Evolutionary conservation across 2,113 vertebrate species (phyloP).

Genomic region (Reinhardtius hippoglossoides): DNA sequence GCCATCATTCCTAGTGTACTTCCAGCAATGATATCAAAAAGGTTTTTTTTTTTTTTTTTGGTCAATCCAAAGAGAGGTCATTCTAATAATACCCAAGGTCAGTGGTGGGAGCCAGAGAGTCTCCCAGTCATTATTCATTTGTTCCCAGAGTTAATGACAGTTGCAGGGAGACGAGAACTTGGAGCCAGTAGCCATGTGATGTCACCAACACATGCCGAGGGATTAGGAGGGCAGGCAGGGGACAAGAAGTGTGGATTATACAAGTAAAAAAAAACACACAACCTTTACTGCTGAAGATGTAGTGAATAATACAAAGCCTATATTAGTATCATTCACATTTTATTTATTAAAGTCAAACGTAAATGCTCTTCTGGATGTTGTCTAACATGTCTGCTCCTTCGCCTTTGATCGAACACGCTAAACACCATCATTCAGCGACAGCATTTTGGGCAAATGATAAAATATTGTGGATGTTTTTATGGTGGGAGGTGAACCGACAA

Average conservation of each 20-base stretch:
- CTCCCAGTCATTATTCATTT: slow-evolving; percentile 91
- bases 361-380: neutral
- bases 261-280: slow-evolving; percentile 22
- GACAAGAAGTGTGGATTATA: slow-evolving; percentile 86
- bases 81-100: slow-evolving; percentile 90
- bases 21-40: slow-evolving; percentile 86
- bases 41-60: slow-evolving; percentile 74
- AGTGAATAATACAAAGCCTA: no score
- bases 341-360: neutral
- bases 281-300: slow-evolving; percentile 44
- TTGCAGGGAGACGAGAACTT: slow-evolving; percentile 85
- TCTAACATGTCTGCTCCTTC: neutral
- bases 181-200: slow-evolving; percentile 86
- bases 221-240: slow-evolving; percentile 88
- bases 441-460: slow-evolving; percentile 4
- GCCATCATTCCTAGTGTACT: slow-evolving; percentile 78
- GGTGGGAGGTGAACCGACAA: slow-evolving; percentile 14
- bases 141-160: slow-evolving; percentile 89
- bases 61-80: slow-evolving; percentile 89
- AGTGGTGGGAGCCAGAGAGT: slow-evolving; percentile 86
- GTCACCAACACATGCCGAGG: slow-evolving; percentile 87
- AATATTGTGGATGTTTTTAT: slow-evolving; percentile 40
- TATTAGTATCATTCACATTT: neutral
- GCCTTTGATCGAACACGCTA: slow-evolving; percentile 16
- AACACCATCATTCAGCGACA: slow-evolving; percentile 22